phyloP scores from a whole-genome alignment of 2,113 vertebrate species.

The Haliaeetus leucogaster region DNA sequence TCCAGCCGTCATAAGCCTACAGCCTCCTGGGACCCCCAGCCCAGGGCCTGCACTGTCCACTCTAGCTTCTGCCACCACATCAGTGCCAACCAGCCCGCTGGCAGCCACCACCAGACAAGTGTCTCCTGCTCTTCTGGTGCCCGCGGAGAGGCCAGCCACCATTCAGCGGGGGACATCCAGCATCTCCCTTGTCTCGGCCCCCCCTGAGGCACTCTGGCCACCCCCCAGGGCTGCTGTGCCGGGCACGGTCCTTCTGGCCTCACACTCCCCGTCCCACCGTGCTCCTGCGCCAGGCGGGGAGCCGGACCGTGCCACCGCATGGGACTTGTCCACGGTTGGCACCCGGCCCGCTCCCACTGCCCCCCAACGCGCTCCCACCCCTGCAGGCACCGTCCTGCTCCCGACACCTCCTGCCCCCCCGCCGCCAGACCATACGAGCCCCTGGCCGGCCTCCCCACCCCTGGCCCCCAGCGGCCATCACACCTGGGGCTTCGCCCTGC shows the following conservation, averaged over 20 bases:
- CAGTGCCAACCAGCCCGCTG: accelerated
- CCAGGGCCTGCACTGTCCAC: neutral
- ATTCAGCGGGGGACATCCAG: neutral
- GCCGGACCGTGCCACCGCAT: accelerated
- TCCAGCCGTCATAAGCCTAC: neutral
- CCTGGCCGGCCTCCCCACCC: accelerated
- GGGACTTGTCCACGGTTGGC: neutral
- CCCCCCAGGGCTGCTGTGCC: neutral
- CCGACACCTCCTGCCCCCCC: accelerated
- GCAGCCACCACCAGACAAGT: neutral
- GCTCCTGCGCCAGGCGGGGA: neutral
- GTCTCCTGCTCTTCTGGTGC: neutral
- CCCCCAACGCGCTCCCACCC: accelerated
- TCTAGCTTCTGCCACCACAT: neutral
- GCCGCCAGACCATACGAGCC: accelerated
- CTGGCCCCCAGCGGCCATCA: neutral
- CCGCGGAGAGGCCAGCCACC: neutral
- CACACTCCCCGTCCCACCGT: neutral
- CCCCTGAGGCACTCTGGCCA: accelerated
- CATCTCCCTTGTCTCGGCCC: neutral
- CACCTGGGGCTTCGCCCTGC: neutral
- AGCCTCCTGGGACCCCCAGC: neutral
- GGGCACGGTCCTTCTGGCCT: neutral
- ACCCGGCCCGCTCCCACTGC: neutral
- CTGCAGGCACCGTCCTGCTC: accelerated